Evolutionary conservation across 2,888 invertebrate species (phyloP).

Genomic region (Lycia hirtaria): DNA sequence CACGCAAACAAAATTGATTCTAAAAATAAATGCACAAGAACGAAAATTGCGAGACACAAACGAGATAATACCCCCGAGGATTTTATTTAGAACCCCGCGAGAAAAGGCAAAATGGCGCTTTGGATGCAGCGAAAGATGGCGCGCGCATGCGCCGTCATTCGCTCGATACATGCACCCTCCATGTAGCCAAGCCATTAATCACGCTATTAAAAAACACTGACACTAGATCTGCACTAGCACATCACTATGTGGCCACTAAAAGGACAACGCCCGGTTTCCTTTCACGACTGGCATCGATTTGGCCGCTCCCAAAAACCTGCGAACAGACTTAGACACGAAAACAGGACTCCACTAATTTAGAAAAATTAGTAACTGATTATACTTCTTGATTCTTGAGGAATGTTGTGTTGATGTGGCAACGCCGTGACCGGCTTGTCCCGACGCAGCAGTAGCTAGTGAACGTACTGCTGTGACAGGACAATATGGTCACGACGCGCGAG

Average conservation of each 20-base stretch:
- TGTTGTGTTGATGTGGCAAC: conserved; percentile 55
- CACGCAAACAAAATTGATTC: conserved; percentile 22
- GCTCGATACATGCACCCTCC: conserved; percentile 82
- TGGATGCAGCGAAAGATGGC: conserved; percentile 74
- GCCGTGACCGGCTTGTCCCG: conserved; percentile 90
- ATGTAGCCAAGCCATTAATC: conserved; percentile 61
- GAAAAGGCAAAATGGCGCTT: conserved; percentile 69
- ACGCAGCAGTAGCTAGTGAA: conserved; percentile 93
- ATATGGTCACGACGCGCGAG: conserved; percentile 91
- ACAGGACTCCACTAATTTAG: conserved; percentile 13
- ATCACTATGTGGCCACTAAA: conserved; percentile 19
- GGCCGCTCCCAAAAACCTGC: conserved; percentile 32
- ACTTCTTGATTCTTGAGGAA: conserved; percentile 23
- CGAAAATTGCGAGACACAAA: conserved; percentile 26
- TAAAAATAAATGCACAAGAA: conserved; percentile 25
- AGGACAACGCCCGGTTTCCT: conserved; percentile 39
- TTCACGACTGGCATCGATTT: conserved; percentile 30
- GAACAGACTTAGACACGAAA: conserved; percentile 34
- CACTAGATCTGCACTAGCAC: conserved; percentile 28
- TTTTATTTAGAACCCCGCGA: conserved; percentile 61
- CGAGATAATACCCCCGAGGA: conserved; percentile 37
- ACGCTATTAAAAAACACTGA: conserved; percentile 41
- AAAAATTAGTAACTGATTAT: background rate
- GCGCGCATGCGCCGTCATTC: conserved; percentile 76
- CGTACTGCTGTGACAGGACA: conserved; percentile 99